These are phyloP conservation scores for Caiman crocodilus DNA, from an alignment of 2,797 vertebrate species.

Conservation along the genomic window DNA sequence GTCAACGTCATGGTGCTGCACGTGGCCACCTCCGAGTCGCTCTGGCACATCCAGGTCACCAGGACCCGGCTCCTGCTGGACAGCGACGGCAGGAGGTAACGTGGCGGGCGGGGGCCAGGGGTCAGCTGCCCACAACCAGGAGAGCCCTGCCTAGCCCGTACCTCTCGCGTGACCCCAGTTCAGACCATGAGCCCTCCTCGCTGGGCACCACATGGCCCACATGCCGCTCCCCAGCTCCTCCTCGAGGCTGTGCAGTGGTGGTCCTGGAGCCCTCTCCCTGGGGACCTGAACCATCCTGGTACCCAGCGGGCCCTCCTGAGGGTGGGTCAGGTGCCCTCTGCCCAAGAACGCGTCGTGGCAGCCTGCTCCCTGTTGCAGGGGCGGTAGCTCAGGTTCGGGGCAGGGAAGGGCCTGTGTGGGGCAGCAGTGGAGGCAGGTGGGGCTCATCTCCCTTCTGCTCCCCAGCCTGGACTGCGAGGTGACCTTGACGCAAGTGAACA, in stretches of 20 bases:
- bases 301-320: too few relatives aligned
- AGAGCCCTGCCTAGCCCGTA: neutral
- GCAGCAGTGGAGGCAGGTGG: neutral
- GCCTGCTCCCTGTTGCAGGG: neutral
- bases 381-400: neutral
- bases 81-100: conserved; percentile 89
- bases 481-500: conserved; percentile 91
- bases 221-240: neutral
- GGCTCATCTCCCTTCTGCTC: neutral
- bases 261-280: neutral
- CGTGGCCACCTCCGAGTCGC: conserved; percentile 91
- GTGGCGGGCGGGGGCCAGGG: neutral
- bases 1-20: conserved; percentile 97
- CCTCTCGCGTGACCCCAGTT: too few relatives aligned
- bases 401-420: neutral
- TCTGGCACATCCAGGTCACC: conserved; percentile 95
- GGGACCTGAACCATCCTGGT: too few relatives aligned
- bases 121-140: fast-evolving
- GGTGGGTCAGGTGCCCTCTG: too few relatives aligned
- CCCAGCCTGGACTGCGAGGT: conserved; percentile 89
- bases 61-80: conserved; percentile 89
- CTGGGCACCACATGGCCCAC: neutral
- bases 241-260: neutral
- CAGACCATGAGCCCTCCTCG: fast-evolving
- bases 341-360: too few relatives aligned